Evolutionary conservation across 2,113 vertebrate genomes (phyloP).

Genomic region (Equus przewalskii): DNA sequence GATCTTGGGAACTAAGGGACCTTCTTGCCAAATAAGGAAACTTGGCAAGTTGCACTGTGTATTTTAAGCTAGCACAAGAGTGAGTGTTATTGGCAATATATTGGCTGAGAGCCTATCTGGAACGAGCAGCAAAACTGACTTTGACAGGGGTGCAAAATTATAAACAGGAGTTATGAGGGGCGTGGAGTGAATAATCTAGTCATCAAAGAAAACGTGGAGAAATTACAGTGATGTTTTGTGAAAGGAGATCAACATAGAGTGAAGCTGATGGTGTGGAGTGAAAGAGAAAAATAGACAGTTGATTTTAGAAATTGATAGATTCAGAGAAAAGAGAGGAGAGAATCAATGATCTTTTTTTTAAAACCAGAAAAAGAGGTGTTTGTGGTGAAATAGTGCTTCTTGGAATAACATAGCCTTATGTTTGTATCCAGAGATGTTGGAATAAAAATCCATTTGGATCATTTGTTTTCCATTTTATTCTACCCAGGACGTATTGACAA

Average conservation of each 20-base stretch:
- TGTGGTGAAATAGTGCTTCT: not conserved
- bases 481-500: slow-evolving; percentile 59
- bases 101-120: slow-evolving; percentile 87
- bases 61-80: slow-evolving; percentile 89
- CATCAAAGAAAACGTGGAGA: slow-evolving; percentile 62
- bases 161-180: slow-evolving; percentile 31
- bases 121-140: slow-evolving; percentile 81
- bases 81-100: slow-evolving; percentile 90
- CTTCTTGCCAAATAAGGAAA: slow-evolving; percentile 91
- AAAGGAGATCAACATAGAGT: slow-evolving; percentile 55
- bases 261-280: slow-evolving; percentile 9
- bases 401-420: slow-evolving; percentile 40
- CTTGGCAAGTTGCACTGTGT: slow-evolving; percentile 88
- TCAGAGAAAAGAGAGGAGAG: slow-evolving; percentile 18
- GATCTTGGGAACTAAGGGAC: slow-evolving; percentile 88
- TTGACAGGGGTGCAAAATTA: slow-evolving; percentile 52
- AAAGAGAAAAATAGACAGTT: slow-evolving; percentile 14
- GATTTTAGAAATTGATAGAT: slow-evolving; percentile 59
- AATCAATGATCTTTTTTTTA: not conserved
- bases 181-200: not conserved
- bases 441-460: slow-evolving; percentile 67
- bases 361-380: not conserved
- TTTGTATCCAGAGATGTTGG: slow-evolving; percentile 47
- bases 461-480: slow-evolving; percentile 77
- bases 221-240: slow-evolving; percentile 60